Base-by-base conservation (phyloP, 2,113 vertebrate species). In the Petroica traversi region DNA sequence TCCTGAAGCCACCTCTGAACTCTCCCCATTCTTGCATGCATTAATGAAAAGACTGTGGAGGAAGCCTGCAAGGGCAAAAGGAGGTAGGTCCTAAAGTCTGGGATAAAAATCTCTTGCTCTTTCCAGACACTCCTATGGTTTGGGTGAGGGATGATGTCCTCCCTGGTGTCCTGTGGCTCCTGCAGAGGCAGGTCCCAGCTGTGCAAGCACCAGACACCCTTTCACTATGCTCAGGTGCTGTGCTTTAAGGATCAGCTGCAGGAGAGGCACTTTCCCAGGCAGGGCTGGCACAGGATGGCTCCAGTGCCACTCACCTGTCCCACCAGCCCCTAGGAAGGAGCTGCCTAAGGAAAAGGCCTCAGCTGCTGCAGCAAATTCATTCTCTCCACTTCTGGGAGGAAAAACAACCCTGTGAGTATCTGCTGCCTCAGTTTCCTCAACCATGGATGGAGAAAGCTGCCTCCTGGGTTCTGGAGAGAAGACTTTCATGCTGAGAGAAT, bases 391-490 rank as follows among this genome's bases (percentile, higher is more conserved):
- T 74, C 79, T 77, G 45, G 14, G 33, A 75, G 36, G 31, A 64
- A 61, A 61, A 89, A 10, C 48, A 74, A 7, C 5, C 17, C 66
- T 1, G 0, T 85, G 57, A 28, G 34, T 40, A 31, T 49, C 19
- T 85, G 26, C 49, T 95, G 78, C 78, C 78, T 96, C 92, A 88
- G 88, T 88, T 95, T 97, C 71, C 85, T 49, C 33, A 58, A 1
- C 22, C 55, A 16, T 16, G 36, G 54, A 17, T 8, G 24, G 31
- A 59, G 9, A 63, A 88, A 89, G 33, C 38, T 73, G 22, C 49
- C 62, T 87, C n/a, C 34, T 66, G 72, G 24, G 22, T 45, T 11
- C 17, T 55, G 34, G 34, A 22, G 15, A 54, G 17, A 62, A 18
- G 58, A 29, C 7, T 71, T 72, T 61, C 62, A 25, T 8, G 9